Evolutionary conservation across 2,888 invertebrate genomes (phyloP).

Genomic region (Cataglyphis albicans): DNA sequence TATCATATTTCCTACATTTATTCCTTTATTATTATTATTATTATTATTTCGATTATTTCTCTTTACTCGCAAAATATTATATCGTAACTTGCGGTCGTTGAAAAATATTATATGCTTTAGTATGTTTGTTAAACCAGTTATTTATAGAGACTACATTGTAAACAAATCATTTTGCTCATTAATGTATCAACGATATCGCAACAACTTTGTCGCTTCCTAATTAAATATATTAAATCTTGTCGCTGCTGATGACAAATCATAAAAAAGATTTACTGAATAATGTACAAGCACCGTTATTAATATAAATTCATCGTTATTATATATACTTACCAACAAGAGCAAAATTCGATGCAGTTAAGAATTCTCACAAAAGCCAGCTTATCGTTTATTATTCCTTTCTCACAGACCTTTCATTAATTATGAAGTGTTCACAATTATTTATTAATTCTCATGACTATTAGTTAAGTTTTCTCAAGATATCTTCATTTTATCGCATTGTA

Average conservation of each 20-base stretch:
- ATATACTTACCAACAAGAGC: not conserved
- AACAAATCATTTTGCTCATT: conserved; percentile 11
- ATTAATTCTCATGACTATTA: conserved; percentile 26
- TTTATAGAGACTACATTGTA: conserved; percentile 9
- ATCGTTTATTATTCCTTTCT: conserved; percentile 25
- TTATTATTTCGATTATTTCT: not conserved
- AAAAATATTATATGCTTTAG: conserved; percentile 8
- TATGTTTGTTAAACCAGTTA: conserved; percentile 1
- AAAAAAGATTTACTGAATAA: not conserved
- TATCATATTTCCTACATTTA: conserved; percentile 8
- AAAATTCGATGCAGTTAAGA: conserved; percentile 30
- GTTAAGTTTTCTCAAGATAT: conserved; percentile 3
- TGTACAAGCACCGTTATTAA: conserved; percentile 4
- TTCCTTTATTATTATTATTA: not conserved
- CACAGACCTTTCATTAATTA: conserved; percentile 28
- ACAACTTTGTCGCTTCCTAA: conserved; percentile 43
- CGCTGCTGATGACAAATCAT: not conserved
- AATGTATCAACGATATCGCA: not conserved
- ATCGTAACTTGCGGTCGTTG: not conserved
- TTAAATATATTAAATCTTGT: conserved; percentile 45
- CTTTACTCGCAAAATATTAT: not conserved
- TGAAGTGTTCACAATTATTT: conserved; percentile 6
- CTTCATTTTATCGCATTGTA: conserved; percentile 12
- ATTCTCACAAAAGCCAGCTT: conserved; percentile 20
- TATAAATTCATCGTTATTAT: not conserved